Percentiles rank a stretch among this genome's conserved stretches.
Evolutionary conservation across 2,113 vertebrate genomes (phyloP).

Genomic region (Cyprinodon brontotheroides): DNA sequence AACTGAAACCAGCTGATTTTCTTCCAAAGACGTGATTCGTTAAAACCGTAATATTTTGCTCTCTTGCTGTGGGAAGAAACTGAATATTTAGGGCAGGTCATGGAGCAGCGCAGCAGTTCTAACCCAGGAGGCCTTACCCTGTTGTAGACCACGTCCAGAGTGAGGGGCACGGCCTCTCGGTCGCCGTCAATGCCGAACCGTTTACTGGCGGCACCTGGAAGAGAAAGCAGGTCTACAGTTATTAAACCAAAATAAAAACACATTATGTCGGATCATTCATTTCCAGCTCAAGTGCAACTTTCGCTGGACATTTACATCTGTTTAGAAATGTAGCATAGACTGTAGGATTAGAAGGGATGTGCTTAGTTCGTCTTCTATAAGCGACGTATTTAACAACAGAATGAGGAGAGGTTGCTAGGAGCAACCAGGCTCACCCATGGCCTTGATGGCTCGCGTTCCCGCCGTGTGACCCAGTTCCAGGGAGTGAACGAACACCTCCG

Average conservation of each 20-base stretch:
- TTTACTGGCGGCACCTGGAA: constrained; percentile 90
- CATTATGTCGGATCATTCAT: background rate
- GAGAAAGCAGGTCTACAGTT: background rate
- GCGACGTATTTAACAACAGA: constrained; percentile 31
- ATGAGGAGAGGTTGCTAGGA: constrained; percentile 10
- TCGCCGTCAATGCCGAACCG: constrained; percentile 95
- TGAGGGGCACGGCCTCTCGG: constrained; percentile 92
- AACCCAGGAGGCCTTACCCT: constrained; percentile 76
- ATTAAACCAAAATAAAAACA: background rate
- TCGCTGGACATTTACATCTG: constrained; percentile 23
- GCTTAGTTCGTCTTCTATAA: constrained; percentile 30
- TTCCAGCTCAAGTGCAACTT: background rate
- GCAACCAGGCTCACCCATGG: constrained; percentile 83
- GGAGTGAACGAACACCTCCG: constrained; percentile 94
- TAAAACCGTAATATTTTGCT: too few species aligned
- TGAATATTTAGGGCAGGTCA: too few species aligned
- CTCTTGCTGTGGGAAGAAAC: too few species aligned
- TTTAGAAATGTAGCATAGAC: constrained; percentile 36
- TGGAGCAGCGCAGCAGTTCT: background rate
- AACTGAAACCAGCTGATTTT: constrained; percentile 9
- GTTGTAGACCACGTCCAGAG: constrained; percentile 90
- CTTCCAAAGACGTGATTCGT: background rate
- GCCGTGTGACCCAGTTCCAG: constrained; percentile 94
- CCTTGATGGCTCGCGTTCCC: constrained; percentile 90
- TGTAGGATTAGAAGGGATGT: too few species aligned